phyloP scores from a whole-genome alignment of 2,797 vertebrate genomes.

The Argya squamiceps region DNA sequence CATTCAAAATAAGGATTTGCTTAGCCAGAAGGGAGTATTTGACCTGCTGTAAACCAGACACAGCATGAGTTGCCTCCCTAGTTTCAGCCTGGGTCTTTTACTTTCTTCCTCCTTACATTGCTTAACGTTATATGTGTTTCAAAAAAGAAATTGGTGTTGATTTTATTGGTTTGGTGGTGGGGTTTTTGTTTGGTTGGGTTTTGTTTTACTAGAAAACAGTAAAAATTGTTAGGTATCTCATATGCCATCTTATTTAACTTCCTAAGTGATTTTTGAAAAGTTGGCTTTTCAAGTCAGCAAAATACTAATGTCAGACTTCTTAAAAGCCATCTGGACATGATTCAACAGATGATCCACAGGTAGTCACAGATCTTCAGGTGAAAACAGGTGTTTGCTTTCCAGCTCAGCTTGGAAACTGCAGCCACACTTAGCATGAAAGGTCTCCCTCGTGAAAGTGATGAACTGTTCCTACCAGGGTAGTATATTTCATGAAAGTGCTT shows the following conservation, averaged over 20 bases:
- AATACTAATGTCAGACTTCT: background rate
- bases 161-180: background rate
- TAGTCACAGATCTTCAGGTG: background rate
- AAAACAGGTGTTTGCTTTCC: background rate
- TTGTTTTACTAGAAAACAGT: background rate
- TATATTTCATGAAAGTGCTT: background rate
- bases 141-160: background rate
- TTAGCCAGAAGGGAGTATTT: background rate
- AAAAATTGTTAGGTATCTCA: background rate
- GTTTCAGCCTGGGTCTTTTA: background rate
- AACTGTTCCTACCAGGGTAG: background rate
- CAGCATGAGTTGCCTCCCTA: background rate
- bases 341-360: background rate
- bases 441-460: accelerated
- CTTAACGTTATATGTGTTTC: background rate
- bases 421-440: background rate
- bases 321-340: background rate
- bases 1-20: background rate
- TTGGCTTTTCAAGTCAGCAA: background rate
- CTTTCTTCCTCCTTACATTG: background rate
- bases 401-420: background rate
- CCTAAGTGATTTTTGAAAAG: background rate
- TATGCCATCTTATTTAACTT: background rate
- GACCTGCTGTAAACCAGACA: background rate
- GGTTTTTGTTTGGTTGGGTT: background rate